Evolutionary conservation across 2,888 invertebrate species (phyloP), one percentile per base, ranked within the genome.

Genomic region (Dryococelus australis): DNA sequence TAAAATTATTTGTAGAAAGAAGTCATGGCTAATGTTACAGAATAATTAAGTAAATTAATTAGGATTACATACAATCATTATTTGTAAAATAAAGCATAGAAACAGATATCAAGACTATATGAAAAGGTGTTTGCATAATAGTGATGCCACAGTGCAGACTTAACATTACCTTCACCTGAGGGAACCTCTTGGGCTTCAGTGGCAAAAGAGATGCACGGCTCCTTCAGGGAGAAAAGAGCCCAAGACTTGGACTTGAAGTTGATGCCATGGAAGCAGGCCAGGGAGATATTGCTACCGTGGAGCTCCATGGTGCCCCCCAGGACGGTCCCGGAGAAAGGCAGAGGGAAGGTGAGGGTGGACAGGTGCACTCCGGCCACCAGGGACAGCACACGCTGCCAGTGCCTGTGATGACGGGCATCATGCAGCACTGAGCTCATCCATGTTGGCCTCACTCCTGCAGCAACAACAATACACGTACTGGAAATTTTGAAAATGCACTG

Each of bases 211-310:
- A 98, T 98, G 91, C 96, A 97, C 0, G 98, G 98, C 91, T 99
- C 98, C 91, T 97, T 96, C 89, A 99, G 94, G 90, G 98, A 98
- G 92, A 99, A 99, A 89, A 99, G 92, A 10, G 98, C 99, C 99
- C 99, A 99, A 0, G 97, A 97, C 93, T 98, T 98, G 87, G 98
- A 96, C 90, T 98, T 98, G 92, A 99, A 98, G 93, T 99, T 99
- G 91, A 98, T 97, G 65, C 99, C 99, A 92, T 99, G 98, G 94
- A 99, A 99, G 92, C 99, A 99, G 6, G 98, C 99, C 89, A 99
- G 93, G 10, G 98, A 98, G 88, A 99, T 97, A 92, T 99, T 98
- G 89, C 88, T 89, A 78, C 91, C 97, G 92, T 97, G 96, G 89
- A 98, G 93, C 93, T 99, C 96, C 95, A 98, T 95, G 84, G 97